Percentiles rank a stretch among this genome's conserved stretches.
phyloP scores from a whole-genome alignment of 2,888 invertebrate species.

The Amphipoea lucens region DNA sequence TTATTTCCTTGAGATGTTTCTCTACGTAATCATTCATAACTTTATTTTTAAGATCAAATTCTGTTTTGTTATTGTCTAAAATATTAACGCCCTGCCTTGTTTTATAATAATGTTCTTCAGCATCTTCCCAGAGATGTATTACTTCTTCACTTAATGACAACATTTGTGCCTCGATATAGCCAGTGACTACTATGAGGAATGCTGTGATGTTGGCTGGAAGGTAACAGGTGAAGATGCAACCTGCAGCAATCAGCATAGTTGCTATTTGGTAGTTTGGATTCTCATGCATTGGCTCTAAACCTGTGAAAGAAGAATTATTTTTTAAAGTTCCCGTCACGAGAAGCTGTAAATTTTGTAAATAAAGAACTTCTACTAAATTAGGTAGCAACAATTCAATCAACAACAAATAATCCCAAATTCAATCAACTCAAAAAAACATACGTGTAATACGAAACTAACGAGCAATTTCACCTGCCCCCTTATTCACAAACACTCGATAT shows the following conservation, averaged over 20 bases:
- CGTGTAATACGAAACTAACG: too few species aligned
- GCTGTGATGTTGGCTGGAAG: conserved; percentile 73
- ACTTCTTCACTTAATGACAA: conserved; percentile 77
- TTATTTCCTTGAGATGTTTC: conserved; percentile 47
- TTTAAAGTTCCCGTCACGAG: too few species aligned
- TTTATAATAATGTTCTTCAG: conserved; percentile 63
- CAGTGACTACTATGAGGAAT: conserved; percentile 74
- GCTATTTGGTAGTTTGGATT: conserved; percentile 79
- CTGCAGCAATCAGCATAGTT: conserved; percentile 59
- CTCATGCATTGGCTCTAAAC: conserved; percentile 77
- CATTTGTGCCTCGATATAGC: conserved; percentile 80
- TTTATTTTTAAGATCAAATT: conserved; percentile 23
- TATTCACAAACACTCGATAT: too few species aligned
- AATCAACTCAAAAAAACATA: too few species aligned
- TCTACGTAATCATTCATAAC: conserved; percentile 47
- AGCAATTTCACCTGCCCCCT: too few species aligned
- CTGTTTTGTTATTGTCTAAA: conserved; percentile 4
- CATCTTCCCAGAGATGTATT: conserved; percentile 74
- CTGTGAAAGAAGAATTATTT: conserved; percentile 62
- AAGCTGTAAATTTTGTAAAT: too few species aligned
- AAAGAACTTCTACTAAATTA: too few species aligned
- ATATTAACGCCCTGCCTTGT: conserved; percentile 49
- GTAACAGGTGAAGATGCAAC: conserved; percentile 70
- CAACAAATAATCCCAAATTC: too few species aligned
- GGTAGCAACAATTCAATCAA: too few species aligned